A percentile compares a stretch with the other conserved stretches of the same genome.
Conservation (phyloP, 2,113 vertebrate species). For the Mastomys coucha region DNA sequence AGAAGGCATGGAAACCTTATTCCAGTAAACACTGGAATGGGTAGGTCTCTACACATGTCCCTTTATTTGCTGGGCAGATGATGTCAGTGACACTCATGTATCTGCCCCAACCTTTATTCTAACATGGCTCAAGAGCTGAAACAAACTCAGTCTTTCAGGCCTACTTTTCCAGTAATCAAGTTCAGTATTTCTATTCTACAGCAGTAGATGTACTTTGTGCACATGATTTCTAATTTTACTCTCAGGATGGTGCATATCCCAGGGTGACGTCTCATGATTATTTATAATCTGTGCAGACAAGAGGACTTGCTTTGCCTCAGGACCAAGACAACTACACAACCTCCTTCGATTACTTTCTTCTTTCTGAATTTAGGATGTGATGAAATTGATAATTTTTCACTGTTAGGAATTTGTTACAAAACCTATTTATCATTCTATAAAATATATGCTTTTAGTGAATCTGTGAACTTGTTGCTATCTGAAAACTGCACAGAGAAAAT, state of each 20-base stretch:
- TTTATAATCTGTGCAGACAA: slow-evolving; percentile 50
- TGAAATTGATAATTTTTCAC: slow-evolving; percentile 70
- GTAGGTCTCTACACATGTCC: not conserved
- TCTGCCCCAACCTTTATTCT: not conserved
- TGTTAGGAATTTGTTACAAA: slow-evolving; percentile 50
- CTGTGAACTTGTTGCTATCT: slow-evolving; percentile 68
- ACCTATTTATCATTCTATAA: slow-evolving; percentile 65
- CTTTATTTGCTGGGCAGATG: not conserved
- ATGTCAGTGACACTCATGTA: not conserved
- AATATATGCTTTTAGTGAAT: slow-evolving; percentile 42
- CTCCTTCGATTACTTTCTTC: slow-evolving; percentile 54
- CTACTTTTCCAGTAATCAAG: slow-evolving; percentile 33
- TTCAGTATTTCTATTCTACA: slow-evolving; percentile 28
- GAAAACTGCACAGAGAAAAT: slow-evolving; percentile 68
- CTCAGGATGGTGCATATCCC: not conserved
- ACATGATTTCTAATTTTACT: slow-evolving; percentile 59
- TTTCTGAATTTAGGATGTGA: slow-evolving; percentile 68
- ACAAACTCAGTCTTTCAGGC: slow-evolving; percentile 27
- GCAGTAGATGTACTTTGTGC: slow-evolving; percentile 22
- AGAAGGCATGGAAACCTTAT: not conserved
- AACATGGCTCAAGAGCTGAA: not conserved
- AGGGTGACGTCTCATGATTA: not conserved
- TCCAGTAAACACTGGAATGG: not conserved
- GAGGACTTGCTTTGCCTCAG: slow-evolving; percentile 33
- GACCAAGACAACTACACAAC: slow-evolving; percentile 46